Base-by-base conservation (phyloP, 2,113 vertebrate species). In the Rhizomys pruinosus region DNA sequence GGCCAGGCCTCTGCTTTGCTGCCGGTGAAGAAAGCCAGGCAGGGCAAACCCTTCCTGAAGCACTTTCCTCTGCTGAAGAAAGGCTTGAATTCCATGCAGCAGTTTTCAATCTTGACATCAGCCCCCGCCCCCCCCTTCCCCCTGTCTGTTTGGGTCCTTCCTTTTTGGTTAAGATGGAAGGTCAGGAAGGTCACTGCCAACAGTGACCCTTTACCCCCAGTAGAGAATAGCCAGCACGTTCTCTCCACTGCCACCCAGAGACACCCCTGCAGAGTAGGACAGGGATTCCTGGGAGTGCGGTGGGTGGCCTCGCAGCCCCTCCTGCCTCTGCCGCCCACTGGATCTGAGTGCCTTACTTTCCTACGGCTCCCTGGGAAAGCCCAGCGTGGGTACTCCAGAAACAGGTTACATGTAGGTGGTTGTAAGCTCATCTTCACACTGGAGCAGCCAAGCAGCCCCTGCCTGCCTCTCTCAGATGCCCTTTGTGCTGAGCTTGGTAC, bases 101-200 rank as follows among this genome's bases (percentile, higher is more conserved):
- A 68, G 71, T 42, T 59, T 52, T 74, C 29, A 7, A 17, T 57
- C 61, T 72, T 5, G 1, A 16, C n/a, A 13, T 4, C 39, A n/a
- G 68, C 42, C 42, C 22, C 52, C 13, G 29, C 59, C 44, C 32
- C n/a, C n/a, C n/a, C n/a, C n/a, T n/a, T n/a, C n/a, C n/a, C n/a
- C n/a, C n/a, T n/a, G n/a, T 86, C 59, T 52, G 68, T 77, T 11
- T 0, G 19, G 71, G 32, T 11, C 78, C 29, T 93, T 66, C 44
- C 34, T 80, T 95, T 94, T 37, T 19, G 37, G 12, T 69, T 85
- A 71, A 87, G 68, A 57, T 72, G 64, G 25, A 76, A 71, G 37
- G 32, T 90, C 63, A 72, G 66, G 52, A 25, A 76, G 15, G 34
- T 79, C 39, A 81, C 29, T 34, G 44, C 78, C 85, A 78, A 72